Base-by-base conservation (phyloP, 2,113 vertebrate species). In the Caloenas nicobarica region DNA sequence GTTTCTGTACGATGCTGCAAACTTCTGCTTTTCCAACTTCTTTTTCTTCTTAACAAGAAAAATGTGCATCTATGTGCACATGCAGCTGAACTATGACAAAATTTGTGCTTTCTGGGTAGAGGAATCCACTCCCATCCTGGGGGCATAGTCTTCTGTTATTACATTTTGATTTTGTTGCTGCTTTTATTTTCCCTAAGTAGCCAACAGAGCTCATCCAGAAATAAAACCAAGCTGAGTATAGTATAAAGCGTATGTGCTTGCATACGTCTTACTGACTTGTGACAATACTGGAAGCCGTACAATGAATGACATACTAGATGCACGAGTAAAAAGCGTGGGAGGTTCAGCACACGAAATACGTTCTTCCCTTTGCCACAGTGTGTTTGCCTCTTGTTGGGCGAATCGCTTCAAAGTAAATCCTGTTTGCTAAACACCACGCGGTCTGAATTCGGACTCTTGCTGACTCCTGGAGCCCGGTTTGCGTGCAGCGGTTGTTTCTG, bases 401-500 rank as follows among this genome's bases (percentile, higher is more conserved):
- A 60, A 88, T 42, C 34, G 3, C 33, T 62, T 44, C 13, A 66
- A 58, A 81, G 85, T 5, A 28, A 50, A 40, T 11, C 19, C 61
- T 29, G 82, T 26, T 68, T 25, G 56, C 78, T 19, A 13, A 65
- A 61, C 17, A 56, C 44, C 40, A 2, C 53, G 12, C 0, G 10
- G 36, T 2, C 68, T 3, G 29, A 33, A 3, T 2, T 3, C 0
- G 69, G 54, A 1, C 54, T 33, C 28, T 1, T 17, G 22, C 62
- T 58, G 13, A 0, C 68, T 29, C 22, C 16, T 3, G 74, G 5
- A 33, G 40, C 29, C 2, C 0, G 48, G 3, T 64, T 4, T 1
- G 40, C 0, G 46, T 0, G 5, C 46, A 0, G 1, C 22, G 0
- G 28, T 1, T 1, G 0, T 4, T 4, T 2, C 51, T 0, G 54